Base-by-base conservation (phyloP, 1,140 invertebrate genomes). In the Chionoecetes opilio region DNA sequence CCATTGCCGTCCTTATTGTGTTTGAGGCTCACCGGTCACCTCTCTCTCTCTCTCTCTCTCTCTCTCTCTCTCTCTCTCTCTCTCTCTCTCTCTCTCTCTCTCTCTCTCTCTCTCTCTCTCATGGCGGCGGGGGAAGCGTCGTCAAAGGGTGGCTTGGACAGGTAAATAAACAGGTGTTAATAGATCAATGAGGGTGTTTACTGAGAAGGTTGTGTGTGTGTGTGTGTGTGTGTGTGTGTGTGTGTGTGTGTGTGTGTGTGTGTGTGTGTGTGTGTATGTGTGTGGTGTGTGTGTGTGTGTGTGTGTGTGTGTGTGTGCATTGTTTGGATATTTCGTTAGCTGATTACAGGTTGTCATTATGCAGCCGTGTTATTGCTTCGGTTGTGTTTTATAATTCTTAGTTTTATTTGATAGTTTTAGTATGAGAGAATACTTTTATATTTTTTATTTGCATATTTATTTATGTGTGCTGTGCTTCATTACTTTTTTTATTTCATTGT, bases 141-240 rank as follows among this genome's bases (percentile, higher is more conserved):
- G 46, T 9, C 46, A 53, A 3, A 9, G 46, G 21, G 21, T 75
- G 63, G 63, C 63, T n/a, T n/a, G 21, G 9, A 21, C 26, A 21
- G 53, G n/a, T n/a, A 75, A n/a, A 75, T n/a, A n/a, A 0, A n/a
- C 2, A n/a, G 63, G 63, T 75, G n/a, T 75, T 5, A 75, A 21
- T 75, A n/a, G 63, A 26, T 75, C 21, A 2, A 26, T 75, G 63
- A 5, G 53, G 9, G 63, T 75, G 11, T 53, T 53, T 21, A n/a
- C 63, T 41, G 34, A 17, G 9, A 21, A 3, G 21, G 6, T 14
- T 41, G 21, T 88, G 17, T 87, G 32, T 38, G 63, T 75, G 63
- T 75, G 63, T 75, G 63, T 75, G 63, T 75, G 63, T 75, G 63
- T 75, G 63, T 75, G 63, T 75, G 63, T 75, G 63, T 75, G 63